phyloP scores from a whole-genome alignment of 2,113 vertebrate species.

The Mormoops blainvillei region DNA sequence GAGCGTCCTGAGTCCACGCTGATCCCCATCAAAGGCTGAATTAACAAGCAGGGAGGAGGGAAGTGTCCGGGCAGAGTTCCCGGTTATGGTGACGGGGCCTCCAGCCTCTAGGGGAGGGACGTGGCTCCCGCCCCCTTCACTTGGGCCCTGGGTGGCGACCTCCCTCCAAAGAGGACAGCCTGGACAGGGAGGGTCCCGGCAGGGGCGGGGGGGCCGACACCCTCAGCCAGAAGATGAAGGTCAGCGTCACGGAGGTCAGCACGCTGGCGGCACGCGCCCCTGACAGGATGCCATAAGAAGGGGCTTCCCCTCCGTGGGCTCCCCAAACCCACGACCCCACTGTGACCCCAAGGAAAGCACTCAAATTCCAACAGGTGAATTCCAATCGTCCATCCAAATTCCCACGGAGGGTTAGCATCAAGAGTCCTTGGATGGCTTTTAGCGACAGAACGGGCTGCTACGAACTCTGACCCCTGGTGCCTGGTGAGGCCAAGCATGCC shows the following conservation, averaged over 20 bases:
- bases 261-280: fast-evolving
- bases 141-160: fast-evolving
- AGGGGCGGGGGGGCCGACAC: background rate
- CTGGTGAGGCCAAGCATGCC: background rate
- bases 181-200: fast-evolving
- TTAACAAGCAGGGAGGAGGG: too few species aligned
- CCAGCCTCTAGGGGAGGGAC: too few species aligned
- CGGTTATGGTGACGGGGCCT: too few species aligned
- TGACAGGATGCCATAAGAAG: fast-evolving
- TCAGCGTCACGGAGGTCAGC: fast-evolving
- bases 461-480: background rate
- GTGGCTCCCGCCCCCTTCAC: fast-evolving
- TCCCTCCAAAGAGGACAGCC: background rate
- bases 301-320: fast-evolving
- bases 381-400: background rate
- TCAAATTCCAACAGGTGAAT: background rate
- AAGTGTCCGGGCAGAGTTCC: too few species aligned
- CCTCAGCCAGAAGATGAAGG: fast-evolving
- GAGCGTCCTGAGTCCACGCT: too few species aligned
- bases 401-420: fast-evolving
- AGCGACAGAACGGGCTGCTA: background rate
- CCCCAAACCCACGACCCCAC: background rate
- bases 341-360: background rate
- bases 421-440: background rate
- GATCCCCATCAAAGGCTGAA: too few species aligned